Percentiles rank a stretch among this genome's conserved stretches.
Evolutionary conservation across 2,888 invertebrate genomes (phyloP).

Genomic region (Drosophila anomelani): DNA sequence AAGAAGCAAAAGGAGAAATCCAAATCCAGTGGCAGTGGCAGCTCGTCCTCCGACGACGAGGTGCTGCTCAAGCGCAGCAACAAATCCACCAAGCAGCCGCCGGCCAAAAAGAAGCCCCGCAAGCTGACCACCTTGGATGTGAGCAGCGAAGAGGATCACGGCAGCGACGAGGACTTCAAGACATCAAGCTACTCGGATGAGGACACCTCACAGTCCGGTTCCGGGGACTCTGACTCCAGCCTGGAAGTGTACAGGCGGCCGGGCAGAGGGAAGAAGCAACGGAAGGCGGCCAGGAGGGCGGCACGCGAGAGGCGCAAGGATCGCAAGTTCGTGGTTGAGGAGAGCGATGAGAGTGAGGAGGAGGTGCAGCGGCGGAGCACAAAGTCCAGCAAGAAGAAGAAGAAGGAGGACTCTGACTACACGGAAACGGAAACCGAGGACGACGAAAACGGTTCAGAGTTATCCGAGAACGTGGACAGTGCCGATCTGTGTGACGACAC

Average conservation of each 20-base stretch:
- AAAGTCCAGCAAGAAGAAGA: constrained; percentile 86
- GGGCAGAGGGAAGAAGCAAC: constrained; percentile 85
- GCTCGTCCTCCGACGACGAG: constrained; percentile 82
- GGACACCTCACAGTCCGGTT: constrained; percentile 85
- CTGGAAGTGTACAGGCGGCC: constrained; percentile 85
- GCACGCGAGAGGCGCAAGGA: constrained; percentile 83
- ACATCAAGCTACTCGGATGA: constrained; percentile 87
- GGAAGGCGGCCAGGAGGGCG: constrained; percentile 85
- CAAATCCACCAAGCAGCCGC: constrained; percentile 58
- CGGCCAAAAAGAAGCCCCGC: constrained; percentile 88
- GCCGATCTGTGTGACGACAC: constrained; percentile 85
- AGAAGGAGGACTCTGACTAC: constrained; percentile 85
- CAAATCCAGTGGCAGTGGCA: constrained; percentile 44
- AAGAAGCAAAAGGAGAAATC: constrained; percentile 46
- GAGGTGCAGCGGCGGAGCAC: constrained; percentile 82
- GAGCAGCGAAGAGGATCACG: constrained; percentile 91
- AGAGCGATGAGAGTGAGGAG: constrained; percentile 86
- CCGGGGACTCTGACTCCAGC: constrained; percentile 86
- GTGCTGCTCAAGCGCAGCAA: constrained; percentile 76
- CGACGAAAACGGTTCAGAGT: constrained; percentile 81
- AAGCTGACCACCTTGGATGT: constrained; percentile 92
- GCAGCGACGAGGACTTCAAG: constrained; percentile 96
- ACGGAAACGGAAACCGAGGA: constrained; percentile 87
- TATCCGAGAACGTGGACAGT: constrained; percentile 84
- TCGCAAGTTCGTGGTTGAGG: constrained; percentile 85